Evolutionary conservation across 2,113 vertebrate genomes (phyloP).

Genomic region (Blennius ocellaris): DNA sequence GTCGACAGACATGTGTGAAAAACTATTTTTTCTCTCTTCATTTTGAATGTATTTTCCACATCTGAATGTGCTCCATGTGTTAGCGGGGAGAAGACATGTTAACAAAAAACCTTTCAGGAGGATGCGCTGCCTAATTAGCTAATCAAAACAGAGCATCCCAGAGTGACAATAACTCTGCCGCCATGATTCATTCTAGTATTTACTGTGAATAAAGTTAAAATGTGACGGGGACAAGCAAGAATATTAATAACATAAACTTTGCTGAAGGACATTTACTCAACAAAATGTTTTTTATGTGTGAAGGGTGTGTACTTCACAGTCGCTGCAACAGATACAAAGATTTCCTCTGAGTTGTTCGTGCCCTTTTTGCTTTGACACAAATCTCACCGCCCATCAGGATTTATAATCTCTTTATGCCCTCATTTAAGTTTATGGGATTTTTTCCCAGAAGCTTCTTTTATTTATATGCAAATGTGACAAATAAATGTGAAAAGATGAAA

Average conservation of each 20-base stretch:
- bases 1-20: too few species aligned
- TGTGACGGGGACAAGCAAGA: not conserved
- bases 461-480: too few species aligned
- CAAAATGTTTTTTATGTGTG: too few species aligned
- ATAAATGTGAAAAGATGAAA: too few species aligned
- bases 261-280: not conserved
- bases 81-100: conserved; percentile 31
- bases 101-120: conserved; percentile 68
- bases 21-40: too few species aligned
- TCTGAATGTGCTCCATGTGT: conserved; percentile 19
- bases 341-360: too few species aligned
- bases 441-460: not conserved
- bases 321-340: too few species aligned
- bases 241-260: conserved; percentile 6
- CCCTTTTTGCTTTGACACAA: not conserved
- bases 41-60: not conserved
- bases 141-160: conserved; percentile 46
- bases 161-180: conserved; percentile 32
- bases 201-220: conserved; percentile 27
- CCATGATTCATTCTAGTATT: conserved; percentile 13
- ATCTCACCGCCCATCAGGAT: conserved; percentile 8
- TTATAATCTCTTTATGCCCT: conserved; percentile 7
- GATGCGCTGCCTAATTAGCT: conserved; percentile 56
- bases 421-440: not conserved
- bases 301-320: too few species aligned